Percentiles rank a stretch among this genome's conserved stretches.
Conservation (phyloP, 2,888 invertebrate species). For the Drosophila nr. medialis region DNA sequence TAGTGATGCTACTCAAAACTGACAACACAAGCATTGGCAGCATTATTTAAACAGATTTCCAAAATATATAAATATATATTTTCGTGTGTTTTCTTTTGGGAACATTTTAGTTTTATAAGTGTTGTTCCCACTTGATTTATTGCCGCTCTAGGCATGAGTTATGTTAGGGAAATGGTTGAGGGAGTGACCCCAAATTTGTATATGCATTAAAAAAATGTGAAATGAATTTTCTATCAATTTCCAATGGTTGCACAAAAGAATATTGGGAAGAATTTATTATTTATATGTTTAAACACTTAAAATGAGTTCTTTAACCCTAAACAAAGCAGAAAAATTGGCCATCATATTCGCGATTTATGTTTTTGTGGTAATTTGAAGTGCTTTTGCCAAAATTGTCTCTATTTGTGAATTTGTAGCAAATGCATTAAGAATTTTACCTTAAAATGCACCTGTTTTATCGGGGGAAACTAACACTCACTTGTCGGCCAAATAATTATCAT, state of each 20-base stretch:
- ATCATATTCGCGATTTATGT: background rate
- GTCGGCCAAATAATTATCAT: too few species aligned
- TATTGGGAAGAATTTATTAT: background rate
- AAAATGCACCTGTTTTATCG: background rate
- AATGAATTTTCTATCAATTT: background rate
- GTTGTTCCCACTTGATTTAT: constrained; percentile 49
- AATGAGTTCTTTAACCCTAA: background rate
- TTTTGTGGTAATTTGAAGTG: background rate
- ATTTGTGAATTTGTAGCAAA: background rate
- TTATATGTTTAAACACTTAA: background rate
- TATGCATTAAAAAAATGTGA: background rate
- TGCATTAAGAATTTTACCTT: background rate
- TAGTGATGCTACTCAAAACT: constrained; percentile 37
- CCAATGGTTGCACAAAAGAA: background rate
- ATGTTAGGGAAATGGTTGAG: constrained; percentile 20
- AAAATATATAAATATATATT: constrained; percentile 18
- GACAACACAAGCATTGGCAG: constrained; percentile 22
- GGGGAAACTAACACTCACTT: background rate
- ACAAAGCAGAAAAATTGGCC: background rate
- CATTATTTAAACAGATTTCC: constrained; percentile 38
- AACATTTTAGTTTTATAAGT: constrained; percentile 41
- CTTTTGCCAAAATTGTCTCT: background rate
- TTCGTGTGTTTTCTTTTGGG: constrained; percentile 7
- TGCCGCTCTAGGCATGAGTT: constrained; percentile 29
- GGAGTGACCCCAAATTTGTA: background rate